Conservation (phyloP, 2,888 invertebrate genomes). For the Caenorhabditis auriculariae region DNA sequence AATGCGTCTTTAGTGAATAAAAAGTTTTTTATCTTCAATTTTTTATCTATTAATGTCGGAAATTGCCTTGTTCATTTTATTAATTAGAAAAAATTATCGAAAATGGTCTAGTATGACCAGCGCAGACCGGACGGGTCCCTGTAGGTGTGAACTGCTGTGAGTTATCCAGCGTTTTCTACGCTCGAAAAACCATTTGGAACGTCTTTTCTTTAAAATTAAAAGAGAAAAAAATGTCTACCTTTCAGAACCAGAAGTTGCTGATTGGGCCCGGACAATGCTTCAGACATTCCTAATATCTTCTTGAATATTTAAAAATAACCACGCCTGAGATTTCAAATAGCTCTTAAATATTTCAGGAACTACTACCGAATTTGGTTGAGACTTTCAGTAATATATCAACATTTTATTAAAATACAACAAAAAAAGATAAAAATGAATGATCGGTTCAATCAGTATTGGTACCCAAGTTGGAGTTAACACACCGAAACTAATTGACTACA, state of each 20-base stretch:
- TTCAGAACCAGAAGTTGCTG: constrained; percentile 31
- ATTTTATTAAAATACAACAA: constrained; percentile 27
- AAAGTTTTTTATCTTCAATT: too few relatives aligned
- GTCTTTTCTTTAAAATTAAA: too few relatives aligned
- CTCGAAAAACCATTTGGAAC: too few relatives aligned
- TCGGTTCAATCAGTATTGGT: too few relatives aligned
- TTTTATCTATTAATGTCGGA: too few relatives aligned
- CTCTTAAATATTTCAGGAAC: constrained; percentile 1
- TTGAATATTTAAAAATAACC: neutral
- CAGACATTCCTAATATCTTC: neutral
- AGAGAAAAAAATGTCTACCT: constrained; percentile 8
- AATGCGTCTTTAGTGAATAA: too few relatives aligned
- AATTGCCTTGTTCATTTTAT: too few relatives aligned
- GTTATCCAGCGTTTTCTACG: too few relatives aligned
- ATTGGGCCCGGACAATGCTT: neutral
- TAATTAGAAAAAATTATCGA: too few relatives aligned
- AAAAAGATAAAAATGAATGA: constrained; percentile 13
- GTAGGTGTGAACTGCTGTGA: too few relatives aligned
- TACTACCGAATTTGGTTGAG: neutral
- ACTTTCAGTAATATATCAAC: constrained; percentile 5
- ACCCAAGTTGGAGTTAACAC: constrained; percentile 18
- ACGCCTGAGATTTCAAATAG: neutral
- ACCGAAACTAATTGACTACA: constrained; percentile 19
- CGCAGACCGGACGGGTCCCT: too few relatives aligned
- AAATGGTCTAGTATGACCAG: too few relatives aligned